phyloP scores from a whole-genome alignment of 2,797 vertebrate genomes.

The Siniperca obscura region DNA sequence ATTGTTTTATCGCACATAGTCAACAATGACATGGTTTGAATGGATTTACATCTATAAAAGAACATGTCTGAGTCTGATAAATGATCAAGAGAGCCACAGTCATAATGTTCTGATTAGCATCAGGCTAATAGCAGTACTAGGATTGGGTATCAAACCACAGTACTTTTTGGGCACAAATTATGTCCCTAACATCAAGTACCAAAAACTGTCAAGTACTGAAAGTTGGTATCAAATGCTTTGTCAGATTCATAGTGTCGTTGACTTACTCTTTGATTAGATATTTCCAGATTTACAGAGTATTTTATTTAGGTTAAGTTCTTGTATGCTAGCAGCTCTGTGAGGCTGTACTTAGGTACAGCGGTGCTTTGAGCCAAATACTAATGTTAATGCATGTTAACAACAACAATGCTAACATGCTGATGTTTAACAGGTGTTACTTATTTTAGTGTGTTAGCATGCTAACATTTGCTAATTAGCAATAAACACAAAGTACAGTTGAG shows the following conservation, averaged over 20 bases:
- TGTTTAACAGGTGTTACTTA: background rate
- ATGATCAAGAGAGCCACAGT: background rate
- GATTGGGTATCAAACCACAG: background rate
- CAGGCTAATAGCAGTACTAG: background rate
- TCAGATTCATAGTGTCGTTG: background rate
- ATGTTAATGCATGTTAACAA: background rate
- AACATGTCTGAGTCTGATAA: background rate
- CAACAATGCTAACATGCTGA: background rate
- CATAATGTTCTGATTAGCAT: background rate
- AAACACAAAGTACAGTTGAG: too few species aligned
- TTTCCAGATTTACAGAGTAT: background rate
- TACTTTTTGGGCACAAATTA: background rate
- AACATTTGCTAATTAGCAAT: too few species aligned
- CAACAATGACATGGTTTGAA: slow-evolving; percentile 24
- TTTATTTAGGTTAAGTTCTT: background rate
- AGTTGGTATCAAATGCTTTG: too few species aligned
- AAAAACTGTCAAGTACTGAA: too few species aligned
- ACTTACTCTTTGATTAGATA: background rate
- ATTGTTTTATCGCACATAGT: slow-evolving; percentile 33
- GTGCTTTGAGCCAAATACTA: background rate
- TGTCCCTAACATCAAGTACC: background rate
- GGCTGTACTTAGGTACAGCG: background rate
- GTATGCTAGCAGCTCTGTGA: background rate
- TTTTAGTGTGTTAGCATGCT: too few species aligned
- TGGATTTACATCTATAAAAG: slow-evolving; percentile 9